Conservation (phyloP, 2,113 vertebrate species). For the Scomber scombrus region DNA sequence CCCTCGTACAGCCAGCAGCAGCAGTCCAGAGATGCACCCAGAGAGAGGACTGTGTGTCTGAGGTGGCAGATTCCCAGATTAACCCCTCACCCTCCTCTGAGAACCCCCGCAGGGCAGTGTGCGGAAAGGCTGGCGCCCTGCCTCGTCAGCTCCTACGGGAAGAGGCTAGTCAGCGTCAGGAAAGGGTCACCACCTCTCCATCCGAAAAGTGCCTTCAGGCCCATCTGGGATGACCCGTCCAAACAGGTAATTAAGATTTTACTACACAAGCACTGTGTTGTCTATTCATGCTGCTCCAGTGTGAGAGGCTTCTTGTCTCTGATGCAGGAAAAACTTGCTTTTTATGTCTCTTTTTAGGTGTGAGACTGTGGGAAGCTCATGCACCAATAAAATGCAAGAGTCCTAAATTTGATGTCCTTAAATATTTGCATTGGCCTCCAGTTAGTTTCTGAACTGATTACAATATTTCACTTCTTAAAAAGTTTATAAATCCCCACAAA, state of each 20-base stretch:
- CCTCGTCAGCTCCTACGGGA: constrained; percentile 59
- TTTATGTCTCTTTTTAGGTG: no score
- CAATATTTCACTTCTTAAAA: no score
- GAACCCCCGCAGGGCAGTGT: constrained; percentile 44
- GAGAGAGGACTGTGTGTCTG: constrained; percentile 78
- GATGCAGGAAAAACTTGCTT: no score
- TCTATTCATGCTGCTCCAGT: no score
- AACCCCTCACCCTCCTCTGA: constrained; percentile 76
- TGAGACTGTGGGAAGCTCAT: no score
- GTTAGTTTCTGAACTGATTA: not conserved
- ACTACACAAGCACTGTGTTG: not conserved
- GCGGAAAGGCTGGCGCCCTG: constrained; percentile 36
- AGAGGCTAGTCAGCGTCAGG: constrained; percentile 70
- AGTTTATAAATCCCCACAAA: no score
- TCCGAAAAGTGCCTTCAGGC: constrained; percentile 81
- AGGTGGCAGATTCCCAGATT: constrained; percentile 84
- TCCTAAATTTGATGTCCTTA: no score
- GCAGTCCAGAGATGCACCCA: constrained; percentile 39
- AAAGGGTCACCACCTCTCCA: constrained; percentile 72
- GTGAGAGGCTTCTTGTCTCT: no score
- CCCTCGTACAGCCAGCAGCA: constrained; percentile 71
- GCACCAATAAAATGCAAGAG: no score
- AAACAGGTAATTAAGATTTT: constrained; percentile 72
- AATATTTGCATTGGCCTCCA: not conserved
- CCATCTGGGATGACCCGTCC: constrained; percentile 83